These are phyloP conservation scores for Stegana nigrithorax DNA, from an alignment of 2,888 invertebrate species.

Conservation along the genomic window DNA sequence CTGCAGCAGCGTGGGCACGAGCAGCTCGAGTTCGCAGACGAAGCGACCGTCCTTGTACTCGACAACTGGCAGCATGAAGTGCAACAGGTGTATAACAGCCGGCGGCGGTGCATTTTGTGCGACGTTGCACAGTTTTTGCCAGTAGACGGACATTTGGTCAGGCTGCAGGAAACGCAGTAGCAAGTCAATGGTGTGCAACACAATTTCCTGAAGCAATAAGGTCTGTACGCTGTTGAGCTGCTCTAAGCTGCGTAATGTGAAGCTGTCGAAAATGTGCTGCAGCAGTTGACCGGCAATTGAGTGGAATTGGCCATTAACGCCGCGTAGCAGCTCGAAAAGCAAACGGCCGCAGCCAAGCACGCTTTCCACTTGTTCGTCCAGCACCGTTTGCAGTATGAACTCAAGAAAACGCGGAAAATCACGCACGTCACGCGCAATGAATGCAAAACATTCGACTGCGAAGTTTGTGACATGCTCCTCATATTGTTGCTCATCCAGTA, in stretches of 20 bases:
- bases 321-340: conserved; percentile 88
- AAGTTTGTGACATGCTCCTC: conserved; percentile 90
- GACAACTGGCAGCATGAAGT: conserved; percentile 73
- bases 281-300: conserved; percentile 82
- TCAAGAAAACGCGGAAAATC: conserved; percentile 81
- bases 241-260: too few species aligned
- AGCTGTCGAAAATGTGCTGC: conserved; percentile 75
- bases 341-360: conserved; percentile 85
- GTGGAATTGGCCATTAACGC: conserved; percentile 86
- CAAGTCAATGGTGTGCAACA: conserved; percentile 75
- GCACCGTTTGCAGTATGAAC: conserved; percentile 76
- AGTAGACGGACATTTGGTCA: conserved; percentile 76
- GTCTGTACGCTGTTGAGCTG: conserved; percentile 69
- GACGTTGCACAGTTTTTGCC: conserved; percentile 71
- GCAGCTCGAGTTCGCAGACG: conserved; percentile 72
- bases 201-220: conserved; percentile 71
- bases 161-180: conserved; percentile 74
- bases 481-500: conserved; percentile 78
- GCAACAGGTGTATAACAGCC: conserved; percentile 32
- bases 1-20: conserved; percentile 72
- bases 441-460: conserved; percentile 96
- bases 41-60: conserved; percentile 76
- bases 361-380: conserved; percentile 78
- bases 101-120: conserved; percentile 43
- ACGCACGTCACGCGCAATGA: conserved; percentile 88